A percentile compares a stretch with the other conserved stretches of the same genome.
These are phyloP conservation scores for Brotula barbata DNA, from an alignment of 2,797 vertebrate species.

Conservation along the genomic window DNA sequence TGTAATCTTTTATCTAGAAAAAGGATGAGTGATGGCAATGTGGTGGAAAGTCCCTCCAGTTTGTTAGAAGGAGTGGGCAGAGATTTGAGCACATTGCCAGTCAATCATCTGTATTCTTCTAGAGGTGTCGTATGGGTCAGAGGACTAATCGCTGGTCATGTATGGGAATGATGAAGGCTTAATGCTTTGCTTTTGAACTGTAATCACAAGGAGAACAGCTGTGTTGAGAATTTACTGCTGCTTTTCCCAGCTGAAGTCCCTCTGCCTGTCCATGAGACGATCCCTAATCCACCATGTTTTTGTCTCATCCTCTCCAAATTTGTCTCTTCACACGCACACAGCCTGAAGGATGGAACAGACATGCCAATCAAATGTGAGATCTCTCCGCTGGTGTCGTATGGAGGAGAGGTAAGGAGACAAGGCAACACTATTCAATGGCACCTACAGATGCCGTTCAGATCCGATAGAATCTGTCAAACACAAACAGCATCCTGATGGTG, in stretches of 20 bases:
- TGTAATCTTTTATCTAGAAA: conserved; percentile 51
- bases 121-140: conserved; percentile 41
- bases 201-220: conserved; percentile 71
- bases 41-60: conserved; percentile 20
- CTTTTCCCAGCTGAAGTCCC: conserved; percentile 43
- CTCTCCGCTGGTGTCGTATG: conserved; percentile 92
- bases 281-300: conserved; percentile 26
- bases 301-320: conserved; percentile 34
- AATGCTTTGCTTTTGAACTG: conserved; percentile 55
- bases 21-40: conserved; percentile 41
- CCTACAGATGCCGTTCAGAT: conserved; percentile 36
- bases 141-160: conserved; percentile 63
- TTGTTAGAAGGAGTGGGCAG: conserved; percentile 15
- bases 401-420: conserved; percentile 89
- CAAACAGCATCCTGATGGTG: conserved; percentile 7
- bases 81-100: conserved; percentile 28
- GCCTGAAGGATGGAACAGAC: conserved; percentile 93
- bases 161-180: conserved; percentile 44
- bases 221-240: conserved; percentile 51
- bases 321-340: conserved; percentile 52
- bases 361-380: conserved; percentile 96
- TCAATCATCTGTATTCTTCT: conserved; percentile 62
- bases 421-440: not conserved
- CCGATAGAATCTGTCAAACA: not conserved
- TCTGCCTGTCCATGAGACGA: conserved; percentile 15